Evolutionary conservation across 2,888 invertebrate species (phyloP).

Genomic region (Lasioglossum lativentre): DNA sequence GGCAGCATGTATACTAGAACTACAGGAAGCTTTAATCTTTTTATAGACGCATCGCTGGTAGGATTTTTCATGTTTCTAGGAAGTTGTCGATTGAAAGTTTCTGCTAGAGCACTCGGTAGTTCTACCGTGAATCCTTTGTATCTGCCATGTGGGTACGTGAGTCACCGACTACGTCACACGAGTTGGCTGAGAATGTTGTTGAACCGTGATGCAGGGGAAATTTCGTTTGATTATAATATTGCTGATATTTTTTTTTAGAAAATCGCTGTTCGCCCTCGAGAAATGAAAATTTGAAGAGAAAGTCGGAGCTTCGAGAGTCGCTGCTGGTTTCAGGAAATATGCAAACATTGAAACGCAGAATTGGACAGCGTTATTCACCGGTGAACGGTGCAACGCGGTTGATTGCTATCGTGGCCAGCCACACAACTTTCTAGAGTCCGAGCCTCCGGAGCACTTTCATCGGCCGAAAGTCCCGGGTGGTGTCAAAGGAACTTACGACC

Average conservation of each 20-base stretch:
- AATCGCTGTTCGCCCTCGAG: not conserved
- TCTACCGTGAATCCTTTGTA: conserved; percentile 1
- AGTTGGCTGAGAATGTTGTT: not conserved
- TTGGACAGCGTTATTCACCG: not conserved
- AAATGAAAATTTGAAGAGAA: not conserved
- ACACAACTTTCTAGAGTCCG: not conserved
- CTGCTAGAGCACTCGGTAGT: not conserved
- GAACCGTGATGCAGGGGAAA: not conserved
- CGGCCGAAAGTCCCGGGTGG: not conserved
- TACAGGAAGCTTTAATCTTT: not conserved
- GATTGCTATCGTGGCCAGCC: not conserved
- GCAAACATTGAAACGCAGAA: not conserved
- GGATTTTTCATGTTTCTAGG: not conserved
- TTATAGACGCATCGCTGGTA: not conserved
- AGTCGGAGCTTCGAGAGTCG: not conserved
- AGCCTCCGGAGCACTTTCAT: not conserved
- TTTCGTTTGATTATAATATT: not conserved
- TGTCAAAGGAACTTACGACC: conserved; percentile 19
- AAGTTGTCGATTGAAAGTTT: not conserved
- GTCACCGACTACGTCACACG: conserved; percentile 12
- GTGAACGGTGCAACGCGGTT: conserved; percentile 7
- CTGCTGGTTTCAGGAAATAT: not conserved
- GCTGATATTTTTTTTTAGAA: not conserved
- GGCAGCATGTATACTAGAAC: not conserved
- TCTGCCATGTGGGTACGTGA: not conserved